Evolutionary conservation across 2,888 invertebrate genomes (phyloP).

Genomic region (Nowickia ferox): DNA sequence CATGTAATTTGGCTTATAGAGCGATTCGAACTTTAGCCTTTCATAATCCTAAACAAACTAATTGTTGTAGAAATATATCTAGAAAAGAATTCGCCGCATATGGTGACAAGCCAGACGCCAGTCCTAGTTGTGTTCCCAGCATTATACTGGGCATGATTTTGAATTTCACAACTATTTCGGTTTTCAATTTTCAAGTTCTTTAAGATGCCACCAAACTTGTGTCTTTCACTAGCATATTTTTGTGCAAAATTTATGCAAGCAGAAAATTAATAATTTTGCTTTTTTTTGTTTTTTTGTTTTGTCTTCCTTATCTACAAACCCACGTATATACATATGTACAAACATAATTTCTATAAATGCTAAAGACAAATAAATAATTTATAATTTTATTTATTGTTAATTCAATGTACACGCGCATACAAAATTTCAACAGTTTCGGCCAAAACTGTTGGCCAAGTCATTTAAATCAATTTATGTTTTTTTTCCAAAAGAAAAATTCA

Average conservation of each 20-base stretch:
- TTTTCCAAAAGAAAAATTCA: too few species aligned
- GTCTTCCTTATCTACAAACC: not conserved
- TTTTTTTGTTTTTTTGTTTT: not conserved
- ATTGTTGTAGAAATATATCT: not conserved
- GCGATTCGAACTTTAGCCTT: too few species aligned
- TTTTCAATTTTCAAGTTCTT: not conserved
- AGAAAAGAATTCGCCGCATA: not conserved
- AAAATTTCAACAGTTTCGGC: conserved; percentile 28
- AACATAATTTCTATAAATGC: not conserved
- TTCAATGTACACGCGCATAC: conserved; percentile 1
- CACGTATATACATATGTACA: not conserved
- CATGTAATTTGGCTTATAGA: not conserved
- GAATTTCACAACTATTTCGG: not conserved
- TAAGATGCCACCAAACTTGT: not conserved
- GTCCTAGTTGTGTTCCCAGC: too few species aligned
- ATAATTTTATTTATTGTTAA: not conserved
- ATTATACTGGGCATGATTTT: not conserved
- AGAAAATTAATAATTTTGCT: too few species aligned
- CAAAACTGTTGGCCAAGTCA: conserved; percentile 38
- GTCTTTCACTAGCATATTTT: too few species aligned
- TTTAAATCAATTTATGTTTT: too few species aligned
- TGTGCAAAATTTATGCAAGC: not conserved
- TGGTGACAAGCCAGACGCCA: too few species aligned
- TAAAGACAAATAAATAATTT: conserved; percentile 20
- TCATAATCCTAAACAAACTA: too few species aligned